A percentile compares a stretch with the other conserved stretches of the same genome.
Evolutionary conservation across 2,888 invertebrate species (phyloP).

Genomic region (Chloroclystis v-ata): DNA sequence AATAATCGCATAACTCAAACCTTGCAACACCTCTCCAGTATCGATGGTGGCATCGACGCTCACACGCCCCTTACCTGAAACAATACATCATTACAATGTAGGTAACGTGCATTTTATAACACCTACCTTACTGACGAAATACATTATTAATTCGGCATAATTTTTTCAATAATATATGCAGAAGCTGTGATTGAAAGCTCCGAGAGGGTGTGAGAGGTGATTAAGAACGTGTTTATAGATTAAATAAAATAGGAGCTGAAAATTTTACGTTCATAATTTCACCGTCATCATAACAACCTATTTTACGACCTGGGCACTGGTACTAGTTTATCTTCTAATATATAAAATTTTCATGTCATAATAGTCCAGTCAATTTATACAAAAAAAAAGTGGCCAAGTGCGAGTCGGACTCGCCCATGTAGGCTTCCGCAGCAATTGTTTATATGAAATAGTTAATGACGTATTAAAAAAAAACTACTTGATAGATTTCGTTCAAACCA

Average conservation of each 20-base stretch:
- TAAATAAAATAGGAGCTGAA: background rate
- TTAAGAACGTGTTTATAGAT: background rate
- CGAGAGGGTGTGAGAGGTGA: background rate
- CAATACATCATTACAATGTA: constrained; percentile 75
- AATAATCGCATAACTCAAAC: constrained; percentile 56
- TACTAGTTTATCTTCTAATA: too few species aligned
- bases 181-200: constrained; percentile 3
- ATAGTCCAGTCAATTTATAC: too few species aligned
- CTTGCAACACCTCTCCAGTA: constrained; percentile 59
- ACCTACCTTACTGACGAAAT: constrained; percentile 35
- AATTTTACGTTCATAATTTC: too few species aligned
- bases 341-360: too few species aligned
- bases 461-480: too few species aligned
- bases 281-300: too few species aligned
- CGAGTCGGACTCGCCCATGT: too few species aligned
- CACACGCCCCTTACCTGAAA: constrained; percentile 74
- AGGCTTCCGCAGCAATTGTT: too few species aligned
- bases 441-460: too few species aligned
- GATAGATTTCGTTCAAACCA: too few species aligned
- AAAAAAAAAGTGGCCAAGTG: too few species aligned
- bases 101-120: constrained; percentile 50
- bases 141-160: constrained; percentile 16
- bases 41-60: constrained; percentile 56
- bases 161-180: constrained; percentile 14
- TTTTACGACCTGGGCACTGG: too few species aligned